Base-by-base conservation (phyloP, 2,888 invertebrate genomes). In the Deilephila elpenor region DNA sequence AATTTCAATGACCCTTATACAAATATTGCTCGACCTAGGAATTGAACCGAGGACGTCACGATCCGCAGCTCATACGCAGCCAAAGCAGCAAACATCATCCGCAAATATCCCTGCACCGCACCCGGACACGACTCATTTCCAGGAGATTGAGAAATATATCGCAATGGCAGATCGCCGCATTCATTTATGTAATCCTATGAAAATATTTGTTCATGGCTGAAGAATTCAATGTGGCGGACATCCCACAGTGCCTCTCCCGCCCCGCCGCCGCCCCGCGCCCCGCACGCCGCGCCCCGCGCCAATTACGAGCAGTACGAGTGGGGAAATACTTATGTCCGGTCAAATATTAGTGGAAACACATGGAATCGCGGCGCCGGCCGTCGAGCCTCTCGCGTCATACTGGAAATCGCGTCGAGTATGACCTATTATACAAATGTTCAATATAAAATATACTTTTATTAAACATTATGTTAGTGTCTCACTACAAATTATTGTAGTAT, bases 101-200 rank as follows among this genome's bases (percentile, higher is more conserved):
- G 56, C 19, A n/a, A 56, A 56, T 56, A 56, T 56, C 19, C 56
- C 6, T n/a, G 19, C 56, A 19, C 56, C 56, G 5, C n/a, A 44
- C 56, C 56, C 19, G n/a, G 19, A 56, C n/a, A n/a, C 56, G 11
- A 53, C 5, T 53, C 5, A 56, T n/a, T 56, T 56, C 56, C 56
- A 6, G 6, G 17, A 67, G 25, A 29, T 67, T 51, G 20, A 25
- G 14, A 25, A 51, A 67, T 67, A 51, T 62, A 67, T 44, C 14
- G 25, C 17, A 25, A 20, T 25, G 20, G 5, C 67, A 51, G 51
- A 67, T 67, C 44, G 20, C 51, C 20, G 67, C 67, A 44, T 25
- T 67, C 67, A 67, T 67, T 67, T 67, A 51, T 67, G 67, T 51
- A 67, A 67, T 67, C 67, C 67, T 67, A 67, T 67, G 51, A 67